These are phyloP conservation scores for Pica pica DNA, from an alignment of 2,113 vertebrate species.

Conservation along the genomic window DNA sequence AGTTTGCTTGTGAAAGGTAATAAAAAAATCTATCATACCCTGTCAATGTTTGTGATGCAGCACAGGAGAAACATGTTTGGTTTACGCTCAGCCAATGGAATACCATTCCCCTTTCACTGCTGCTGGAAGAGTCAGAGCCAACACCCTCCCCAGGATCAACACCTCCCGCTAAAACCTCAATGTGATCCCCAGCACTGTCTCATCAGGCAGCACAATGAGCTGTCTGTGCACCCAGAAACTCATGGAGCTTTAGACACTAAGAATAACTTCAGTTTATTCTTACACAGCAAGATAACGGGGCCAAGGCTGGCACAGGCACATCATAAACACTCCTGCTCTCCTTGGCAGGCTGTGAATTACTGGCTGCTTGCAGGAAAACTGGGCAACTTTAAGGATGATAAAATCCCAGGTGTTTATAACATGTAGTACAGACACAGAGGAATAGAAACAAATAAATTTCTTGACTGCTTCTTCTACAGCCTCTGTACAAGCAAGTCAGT, in stretches of 20 bases:
- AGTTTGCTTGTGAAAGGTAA: background rate
- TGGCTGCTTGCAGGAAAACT: background rate
- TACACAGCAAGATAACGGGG: background rate
- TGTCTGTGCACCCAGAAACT: background rate
- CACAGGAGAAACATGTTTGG: background rate
- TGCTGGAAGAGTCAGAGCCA: background rate
- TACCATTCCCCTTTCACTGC: background rate
- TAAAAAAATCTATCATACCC: background rate
- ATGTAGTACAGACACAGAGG: background rate
- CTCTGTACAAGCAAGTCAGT: background rate
- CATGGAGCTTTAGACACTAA: background rate
- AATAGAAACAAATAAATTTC: background rate
- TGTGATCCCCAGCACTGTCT: background rate
- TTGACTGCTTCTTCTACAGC: background rate
- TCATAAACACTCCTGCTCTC: background rate
- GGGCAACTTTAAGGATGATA: background rate
- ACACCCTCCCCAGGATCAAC: background rate
- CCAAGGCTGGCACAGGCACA: background rate
- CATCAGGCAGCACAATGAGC: background rate
- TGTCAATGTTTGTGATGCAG: background rate
- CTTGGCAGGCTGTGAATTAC: background rate
- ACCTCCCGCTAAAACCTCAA: background rate
- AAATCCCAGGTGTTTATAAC: background rate
- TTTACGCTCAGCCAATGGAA: background rate
- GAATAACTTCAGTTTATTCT: background rate